phyloP scores from a whole-genome alignment of 2,113 vertebrate genomes.

The Chionomys nivalis region DNA sequence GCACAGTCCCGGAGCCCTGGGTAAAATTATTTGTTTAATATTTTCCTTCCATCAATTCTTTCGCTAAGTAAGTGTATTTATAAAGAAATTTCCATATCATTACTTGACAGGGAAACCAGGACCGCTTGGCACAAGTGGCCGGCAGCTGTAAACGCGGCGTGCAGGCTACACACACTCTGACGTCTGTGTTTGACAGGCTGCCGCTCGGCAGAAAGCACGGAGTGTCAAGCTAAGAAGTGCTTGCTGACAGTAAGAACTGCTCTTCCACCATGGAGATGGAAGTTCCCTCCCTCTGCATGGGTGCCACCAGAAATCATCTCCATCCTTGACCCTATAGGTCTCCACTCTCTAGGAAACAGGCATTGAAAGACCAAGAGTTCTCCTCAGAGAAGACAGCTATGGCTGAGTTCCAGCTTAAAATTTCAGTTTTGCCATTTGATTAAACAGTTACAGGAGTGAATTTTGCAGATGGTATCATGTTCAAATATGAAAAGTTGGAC shows the following conservation, averaged over 20 bases:
- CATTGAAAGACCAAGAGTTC: neutral
- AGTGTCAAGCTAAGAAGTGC: neutral
- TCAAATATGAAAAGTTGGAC: no score
- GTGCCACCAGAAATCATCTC: neutral
- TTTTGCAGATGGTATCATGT: no score
- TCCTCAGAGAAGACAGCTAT: neutral
- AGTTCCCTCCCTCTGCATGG: neutral
- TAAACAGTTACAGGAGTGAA: no score
- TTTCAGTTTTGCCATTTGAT: no score
- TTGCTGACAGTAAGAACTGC: neutral
- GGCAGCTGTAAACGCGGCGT: neutral
- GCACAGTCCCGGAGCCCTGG: neutral
- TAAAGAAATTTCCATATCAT: constrained; percentile 14
- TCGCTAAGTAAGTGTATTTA: neutral
- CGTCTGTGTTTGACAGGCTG: neutral
- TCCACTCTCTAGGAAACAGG: neutral
- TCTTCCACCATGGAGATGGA: neutral
- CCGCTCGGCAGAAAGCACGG: neutral
- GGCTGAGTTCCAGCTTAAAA: neutral
- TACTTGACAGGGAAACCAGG: neutral
- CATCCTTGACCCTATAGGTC: neutral
- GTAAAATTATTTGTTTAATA: constrained; percentile 3
- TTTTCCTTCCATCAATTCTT: neutral
- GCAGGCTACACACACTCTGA: constrained; percentile 4
- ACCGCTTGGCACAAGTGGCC: neutral